phyloP scores from a whole-genome alignment of 2,888 invertebrate species.

The Pocota personata region DNA sequence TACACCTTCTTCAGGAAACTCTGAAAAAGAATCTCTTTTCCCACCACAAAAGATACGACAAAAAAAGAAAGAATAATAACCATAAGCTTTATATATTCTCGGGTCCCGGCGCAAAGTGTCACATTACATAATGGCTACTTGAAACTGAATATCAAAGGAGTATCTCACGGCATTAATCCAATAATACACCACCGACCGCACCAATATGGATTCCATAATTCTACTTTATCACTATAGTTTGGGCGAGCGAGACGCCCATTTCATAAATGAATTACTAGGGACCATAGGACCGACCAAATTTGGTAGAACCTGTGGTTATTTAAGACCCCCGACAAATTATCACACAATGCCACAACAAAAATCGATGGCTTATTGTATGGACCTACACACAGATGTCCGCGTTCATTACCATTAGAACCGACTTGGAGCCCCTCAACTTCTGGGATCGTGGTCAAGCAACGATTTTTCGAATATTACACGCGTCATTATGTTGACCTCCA shows the following conservation, averaged over 20 bases:
- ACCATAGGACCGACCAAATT: not conserved
- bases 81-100: conserved; percentile 5
- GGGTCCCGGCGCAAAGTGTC: conserved; percentile 56
- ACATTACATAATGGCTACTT: conserved; percentile 63
- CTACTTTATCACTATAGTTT: conserved; percentile 44
- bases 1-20: conserved; percentile 47
- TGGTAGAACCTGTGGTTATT: conserved; percentile 36
- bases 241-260: conserved; percentile 47
- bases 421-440: conserved; percentile 15
- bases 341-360: conserved; percentile 49
- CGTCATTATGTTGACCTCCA: conserved; percentile 70
- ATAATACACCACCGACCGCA: conserved; percentile 29
- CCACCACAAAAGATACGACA: conserved; percentile 4
- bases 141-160: conserved; percentile 27
- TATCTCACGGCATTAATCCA: conserved; percentile 59
- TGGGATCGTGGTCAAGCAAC: conserved; percentile 67
- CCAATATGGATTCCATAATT: conserved; percentile 34
- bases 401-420: conserved; percentile 44
- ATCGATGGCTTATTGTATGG: conserved; percentile 26
- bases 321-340: conserved; percentile 64
- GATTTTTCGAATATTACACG: conserved; percentile 74
- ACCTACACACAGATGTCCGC: conserved; percentile 52
- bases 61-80: not conserved
- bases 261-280: conserved; percentile 54
- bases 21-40: not conserved